Percentiles rank a stretch among this genome's conserved stretches.
phyloP scores from a whole-genome alignment of 2,113 vertebrate genomes.

The Lagopus leucura region DNA sequence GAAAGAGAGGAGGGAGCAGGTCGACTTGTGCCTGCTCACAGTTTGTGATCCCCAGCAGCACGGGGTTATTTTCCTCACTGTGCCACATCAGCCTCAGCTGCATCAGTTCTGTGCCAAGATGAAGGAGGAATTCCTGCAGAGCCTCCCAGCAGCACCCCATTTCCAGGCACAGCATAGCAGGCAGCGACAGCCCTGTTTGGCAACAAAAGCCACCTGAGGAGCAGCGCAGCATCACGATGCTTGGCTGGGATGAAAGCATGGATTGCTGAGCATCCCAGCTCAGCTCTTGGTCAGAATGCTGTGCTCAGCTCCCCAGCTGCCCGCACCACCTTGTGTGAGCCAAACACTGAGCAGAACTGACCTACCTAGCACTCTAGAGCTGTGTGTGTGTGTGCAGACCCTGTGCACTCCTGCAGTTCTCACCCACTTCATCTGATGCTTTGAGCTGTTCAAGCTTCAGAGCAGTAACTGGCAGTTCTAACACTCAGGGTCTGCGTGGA shows the following conservation, averaged over 20 bases:
- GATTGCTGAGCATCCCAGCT: neutral
- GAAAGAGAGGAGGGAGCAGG: neutral
- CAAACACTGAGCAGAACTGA: neutral
- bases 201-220: neutral
- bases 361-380: neutral
- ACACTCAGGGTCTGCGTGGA: neutral
- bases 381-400: rapidly evolving
- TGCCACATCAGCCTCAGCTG: neutral
- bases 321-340: neutral
- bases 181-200: neutral
- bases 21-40: neutral
- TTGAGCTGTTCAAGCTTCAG: neutral
- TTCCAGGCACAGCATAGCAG: neutral
- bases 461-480: neutral
- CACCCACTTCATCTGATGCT: neutral
- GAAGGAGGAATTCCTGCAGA: neutral
- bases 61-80: neutral
- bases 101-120: neutral
- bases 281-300: neutral
- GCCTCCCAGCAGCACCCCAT: neutral
- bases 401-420: neutral
- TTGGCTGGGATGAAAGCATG: rapidly evolving
- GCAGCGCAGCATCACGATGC: neutral
- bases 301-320: neutral
- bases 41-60: neutral